Conservation (phyloP, 2,888 invertebrate species). For the Eudasyphora cyanicolor region DNA sequence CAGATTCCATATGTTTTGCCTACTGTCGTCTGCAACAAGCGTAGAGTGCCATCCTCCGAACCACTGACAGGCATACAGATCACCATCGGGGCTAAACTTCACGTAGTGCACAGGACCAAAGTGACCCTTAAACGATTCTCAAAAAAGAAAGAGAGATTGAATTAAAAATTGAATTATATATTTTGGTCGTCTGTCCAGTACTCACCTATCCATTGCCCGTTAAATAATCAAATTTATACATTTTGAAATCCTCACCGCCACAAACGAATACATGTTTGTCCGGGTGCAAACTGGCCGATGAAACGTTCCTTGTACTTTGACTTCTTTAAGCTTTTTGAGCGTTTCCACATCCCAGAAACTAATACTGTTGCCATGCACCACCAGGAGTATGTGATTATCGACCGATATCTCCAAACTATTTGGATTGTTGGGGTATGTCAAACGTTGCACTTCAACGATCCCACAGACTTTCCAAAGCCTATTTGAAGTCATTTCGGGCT, state of each 20-base stretch:
- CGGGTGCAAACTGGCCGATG: too few relatives aligned
- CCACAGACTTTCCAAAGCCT: slow-evolving; percentile 90
- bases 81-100: slow-evolving; percentile 98
- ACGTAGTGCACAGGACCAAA: too few relatives aligned
- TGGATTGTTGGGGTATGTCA: slow-evolving; percentile 92
- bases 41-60: too few relatives aligned
- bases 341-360: slow-evolving; percentile 87
- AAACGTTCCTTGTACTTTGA: too few relatives aligned
- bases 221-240: slow-evolving; percentile 97
- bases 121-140: too few relatives aligned
- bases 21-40: slow-evolving; percentile 97
- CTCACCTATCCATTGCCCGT: slow-evolving; percentile 94
- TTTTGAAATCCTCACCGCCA: slow-evolving; percentile 97
- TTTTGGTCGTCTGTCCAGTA: too few relatives aligned
- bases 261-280: too few relatives aligned
- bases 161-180: slow-evolving; percentile 98
- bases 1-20: slow-evolving; percentile 97
- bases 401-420: slow-evolving; percentile 93
- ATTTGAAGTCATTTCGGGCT: slow-evolving; percentile 90
- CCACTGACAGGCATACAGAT: slow-evolving; percentile 96
- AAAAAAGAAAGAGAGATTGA: slow-evolving; percentile 98
- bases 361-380: slow-evolving; percentile 88
- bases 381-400: slow-evolving; percentile 91
- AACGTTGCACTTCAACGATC: slow-evolving; percentile 91
- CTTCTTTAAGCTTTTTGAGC: too few relatives aligned